These are phyloP conservation scores for Flexamia atlantica DNA, from an alignment of 2,888 invertebrate species.

Conservation along the genomic window DNA sequence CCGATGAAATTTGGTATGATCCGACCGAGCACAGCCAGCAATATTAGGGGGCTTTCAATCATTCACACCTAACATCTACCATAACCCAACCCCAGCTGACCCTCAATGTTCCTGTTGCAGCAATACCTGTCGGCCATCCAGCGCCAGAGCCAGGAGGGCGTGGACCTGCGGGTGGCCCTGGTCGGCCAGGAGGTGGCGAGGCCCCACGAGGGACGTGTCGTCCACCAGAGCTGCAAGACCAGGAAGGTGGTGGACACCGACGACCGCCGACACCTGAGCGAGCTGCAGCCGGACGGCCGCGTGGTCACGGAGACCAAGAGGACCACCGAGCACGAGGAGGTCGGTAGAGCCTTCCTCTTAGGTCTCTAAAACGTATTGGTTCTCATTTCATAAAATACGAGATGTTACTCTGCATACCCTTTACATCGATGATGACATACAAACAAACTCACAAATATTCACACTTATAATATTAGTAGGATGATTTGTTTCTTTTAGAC, in stretches of 20 bases:
- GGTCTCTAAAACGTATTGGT: too few species aligned
- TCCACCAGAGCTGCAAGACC: constrained; percentile 86
- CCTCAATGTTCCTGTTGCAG: constrained; percentile 76
- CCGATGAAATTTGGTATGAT: too few species aligned
- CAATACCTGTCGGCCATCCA: constrained; percentile 84
- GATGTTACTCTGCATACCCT: too few species aligned
- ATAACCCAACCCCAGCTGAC: background rate
- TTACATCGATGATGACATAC: too few species aligned
- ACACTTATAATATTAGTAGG: too few species aligned
- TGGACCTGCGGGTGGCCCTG: constrained; percentile 85
- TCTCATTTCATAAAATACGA: too few species aligned
- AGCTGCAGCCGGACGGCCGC: constrained; percentile 88
- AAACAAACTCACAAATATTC: too few species aligned
- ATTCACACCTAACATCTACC: too few species aligned
- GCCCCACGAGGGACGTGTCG: constrained; percentile 78
- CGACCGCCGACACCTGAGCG: constrained; percentile 87
- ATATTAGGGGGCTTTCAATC: too few species aligned
- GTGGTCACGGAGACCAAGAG: constrained; percentile 91
- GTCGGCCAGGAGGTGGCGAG: constrained; percentile 74
- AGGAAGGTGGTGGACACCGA: constrained; percentile 92
- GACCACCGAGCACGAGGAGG: constrained; percentile 90
- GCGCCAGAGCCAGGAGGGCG: constrained; percentile 76
- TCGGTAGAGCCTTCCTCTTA: too few species aligned
- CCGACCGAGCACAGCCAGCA: too few species aligned
- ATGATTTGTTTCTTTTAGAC: too few species aligned